Evolutionary conservation across 2,113 vertebrate species (phyloP), one percentile per base, ranked within the genome.

Genomic region (Sceloporus undulatus): DNA sequence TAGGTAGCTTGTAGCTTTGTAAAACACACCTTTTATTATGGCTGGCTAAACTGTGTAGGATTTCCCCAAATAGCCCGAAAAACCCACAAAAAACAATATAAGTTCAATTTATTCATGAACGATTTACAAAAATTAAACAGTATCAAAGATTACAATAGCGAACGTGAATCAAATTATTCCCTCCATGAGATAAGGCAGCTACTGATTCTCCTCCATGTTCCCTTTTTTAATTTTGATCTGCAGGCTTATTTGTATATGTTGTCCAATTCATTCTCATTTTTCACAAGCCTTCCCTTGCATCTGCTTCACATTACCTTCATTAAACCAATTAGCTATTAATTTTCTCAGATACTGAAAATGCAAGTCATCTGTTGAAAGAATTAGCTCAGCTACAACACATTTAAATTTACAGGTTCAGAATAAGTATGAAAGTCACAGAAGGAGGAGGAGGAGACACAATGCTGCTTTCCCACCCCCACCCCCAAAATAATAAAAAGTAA

Each of bases 291-390:
- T 96, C 96, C 88, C 92, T 93, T 95, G 94, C 95, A 97, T 97
- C 97, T 97, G 96, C 91, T 95, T 90, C 91, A 90, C 90, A 96
- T 96, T 97, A 95, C 94, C 95, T 93, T 94, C 91, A 96, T 96
- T 96, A 96, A 89, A 94, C 91, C 94, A 96, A 97, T 97, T 97
- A 96, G 92, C 94, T 96, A 97, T 96, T 97, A 97, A 97, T 92
- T 93, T 91, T 93, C 93, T 96, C 93, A 91, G 96, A 95, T 95
- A 95, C 91, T 95, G 92, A 94, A 94, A 94, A 95, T 40, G 52
- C 91, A 95, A 94, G 80, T 91, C 93, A 89, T 92, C 88, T 89
- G 94, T 89, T 91, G 48, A 5, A 48, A 48, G 48, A 48, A 48
- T 48, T 48, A 48, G 48, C 48, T 48, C 48, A 48, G 48, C 48